Conservation (phyloP, 2,797 vertebrate genomes). For the Rhyacichthys aspro region DNA sequence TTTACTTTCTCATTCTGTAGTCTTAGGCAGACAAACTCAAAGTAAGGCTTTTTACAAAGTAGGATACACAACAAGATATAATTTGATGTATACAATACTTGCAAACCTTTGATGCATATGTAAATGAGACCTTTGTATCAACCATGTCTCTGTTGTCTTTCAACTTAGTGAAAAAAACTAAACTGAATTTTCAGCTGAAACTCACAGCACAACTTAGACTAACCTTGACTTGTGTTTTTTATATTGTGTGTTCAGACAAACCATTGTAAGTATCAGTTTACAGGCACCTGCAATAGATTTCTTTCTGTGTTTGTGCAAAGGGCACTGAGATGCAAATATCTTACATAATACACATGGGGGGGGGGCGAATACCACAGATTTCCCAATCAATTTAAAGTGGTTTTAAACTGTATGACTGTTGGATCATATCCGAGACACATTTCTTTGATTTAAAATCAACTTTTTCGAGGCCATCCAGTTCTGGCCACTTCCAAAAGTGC, state of each 20-base stretch:
- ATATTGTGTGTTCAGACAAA: not conserved
- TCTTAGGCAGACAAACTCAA: conserved; percentile 1
- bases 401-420: conserved; percentile 10
- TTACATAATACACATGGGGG: too few relatives aligned
- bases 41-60: conserved; percentile 1
- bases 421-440: conserved; percentile 29
- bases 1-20: conserved; percentile 8
- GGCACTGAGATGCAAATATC: too few relatives aligned
- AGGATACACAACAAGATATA: not conserved
- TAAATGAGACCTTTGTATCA: conserved; percentile 12
- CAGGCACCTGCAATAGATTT: too few relatives aligned
- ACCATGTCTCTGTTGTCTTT: conserved; percentile 5
- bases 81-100: conserved; percentile 1
- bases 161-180: not conserved
- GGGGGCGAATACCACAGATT: not conserved
- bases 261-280: too few relatives aligned
- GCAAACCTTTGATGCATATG: conserved; percentile 6
- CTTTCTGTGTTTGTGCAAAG: too few relatives aligned
- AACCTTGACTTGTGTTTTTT: not conserved
- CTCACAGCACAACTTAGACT: not conserved
- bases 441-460: conserved; percentile 40
- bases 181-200: not conserved
- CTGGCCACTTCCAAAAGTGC: conserved; percentile 11
- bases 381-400: conserved; percentile 15
- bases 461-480: conserved; percentile 39